Conservation (phyloP, 2,113 vertebrate genomes). For the Python bivittatus region DNA sequence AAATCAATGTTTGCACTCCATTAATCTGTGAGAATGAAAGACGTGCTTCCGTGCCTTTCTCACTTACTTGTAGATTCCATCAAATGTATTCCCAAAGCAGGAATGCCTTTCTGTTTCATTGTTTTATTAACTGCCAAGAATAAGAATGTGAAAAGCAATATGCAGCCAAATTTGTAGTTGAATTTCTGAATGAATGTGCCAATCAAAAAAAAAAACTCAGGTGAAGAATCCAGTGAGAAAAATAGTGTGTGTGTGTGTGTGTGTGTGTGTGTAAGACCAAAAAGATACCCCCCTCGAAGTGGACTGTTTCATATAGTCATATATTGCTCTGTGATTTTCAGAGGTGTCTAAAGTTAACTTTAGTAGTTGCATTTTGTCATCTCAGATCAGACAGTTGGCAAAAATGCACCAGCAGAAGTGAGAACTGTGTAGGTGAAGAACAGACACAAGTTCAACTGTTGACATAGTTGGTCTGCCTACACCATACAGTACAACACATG, state of each 20-base stretch:
- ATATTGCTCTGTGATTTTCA: neutral
- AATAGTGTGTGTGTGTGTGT: neutral
- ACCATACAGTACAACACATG: conserved; percentile 45
- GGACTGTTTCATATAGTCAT: neutral
- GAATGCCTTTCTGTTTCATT: neutral
- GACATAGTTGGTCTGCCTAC: conserved; percentile 33
- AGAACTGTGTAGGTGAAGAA: conserved; percentile 13
- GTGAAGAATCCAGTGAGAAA: neutral
- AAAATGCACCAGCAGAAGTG: neutral
- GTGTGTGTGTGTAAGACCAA: neutral
- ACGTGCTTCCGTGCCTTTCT: neutral
- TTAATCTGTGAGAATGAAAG: neutral
- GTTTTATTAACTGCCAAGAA: neutral
- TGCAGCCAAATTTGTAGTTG: neutral
- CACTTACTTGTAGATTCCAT: neutral
- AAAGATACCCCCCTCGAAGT: neutral
- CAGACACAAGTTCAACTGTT: neutral
- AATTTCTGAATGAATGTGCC: neutral
- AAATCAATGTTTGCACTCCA: neutral
- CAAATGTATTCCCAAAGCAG: neutral
- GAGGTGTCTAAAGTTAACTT: neutral
- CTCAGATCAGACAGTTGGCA: too few species aligned
- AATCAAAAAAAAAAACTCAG: too few species aligned
- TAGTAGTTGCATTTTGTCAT: conserved; percentile 7
- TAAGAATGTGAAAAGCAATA: neutral